Evolutionary conservation across 92 coral and sea anemone species (phyloP), one percentile per base, ranked within the genome.

Genomic region (Palythoa grandiflora): DNA sequence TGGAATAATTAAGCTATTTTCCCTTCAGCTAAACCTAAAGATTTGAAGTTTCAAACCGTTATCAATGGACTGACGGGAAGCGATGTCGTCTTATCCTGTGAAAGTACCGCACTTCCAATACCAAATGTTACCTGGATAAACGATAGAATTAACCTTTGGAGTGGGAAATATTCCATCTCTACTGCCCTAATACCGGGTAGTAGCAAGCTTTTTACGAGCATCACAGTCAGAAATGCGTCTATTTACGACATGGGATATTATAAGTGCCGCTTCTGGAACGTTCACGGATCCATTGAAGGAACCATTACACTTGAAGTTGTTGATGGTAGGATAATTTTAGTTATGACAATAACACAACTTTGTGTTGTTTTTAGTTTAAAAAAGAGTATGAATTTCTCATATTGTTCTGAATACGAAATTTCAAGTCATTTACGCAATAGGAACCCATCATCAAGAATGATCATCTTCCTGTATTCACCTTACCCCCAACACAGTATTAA

Each of bases 261-360:
- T 8, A 63, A 63, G 20, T 63, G 70, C 21, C 70, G 36, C 70
- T 63, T 63, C 70, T 63, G 70, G 70, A 63, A 63, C 20, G 10
- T 63, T 63, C 70, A 19, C 20, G 70, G 70, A n/a, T 63, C 70
- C 70, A 63, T n/a, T 63, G 70, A 17, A 17, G 70, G 70, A 63
- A 63, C 35, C 28, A 17, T 63, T 17, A 20, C 17, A n/a, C 70
- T 63, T 8, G 70, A 63, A 17, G 35, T 63, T 63, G 70, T 63
- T 63, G 70, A 63, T 21, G 70, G 70, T 63, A 63, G 37, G 70
- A 63, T 35, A 3, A 17, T 59, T 5, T 63, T 5, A 17, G 10
- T 17, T 1, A 17, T 44, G 7, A 44, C 5, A 44, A 44, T 44
- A 44, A 44, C 7, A 44, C 50, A 44, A 44, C 5, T 28, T 28